Evolutionary conservation across 1,140 invertebrate genomes (phyloP).

Genomic region (Meloidogyne chitwoodi): DNA sequence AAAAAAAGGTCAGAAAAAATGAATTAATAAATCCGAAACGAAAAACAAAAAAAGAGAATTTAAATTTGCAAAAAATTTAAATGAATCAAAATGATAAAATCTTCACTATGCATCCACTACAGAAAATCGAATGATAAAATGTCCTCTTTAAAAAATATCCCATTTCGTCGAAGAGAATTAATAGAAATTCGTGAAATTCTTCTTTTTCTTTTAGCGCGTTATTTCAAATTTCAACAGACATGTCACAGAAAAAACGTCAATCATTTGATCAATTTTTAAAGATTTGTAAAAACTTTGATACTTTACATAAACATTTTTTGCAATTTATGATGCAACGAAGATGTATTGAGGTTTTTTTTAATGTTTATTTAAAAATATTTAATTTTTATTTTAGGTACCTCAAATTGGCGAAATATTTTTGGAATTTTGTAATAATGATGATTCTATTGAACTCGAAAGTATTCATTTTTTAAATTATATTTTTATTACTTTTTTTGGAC

Average conservation of each 20-base stretch:
- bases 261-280: neutral
- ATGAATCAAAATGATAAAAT: too few relatives aligned
- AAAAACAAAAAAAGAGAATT: too few relatives aligned
- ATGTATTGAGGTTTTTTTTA: slow-evolving; percentile 9
- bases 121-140: too few relatives aligned
- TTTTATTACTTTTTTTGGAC: too few relatives aligned
- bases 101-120: too few relatives aligned
- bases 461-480: neutral
- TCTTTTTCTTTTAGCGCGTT: neutral
- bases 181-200: too few relatives aligned
- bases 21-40: too few relatives aligned
- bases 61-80: too few relatives aligned
- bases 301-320: slow-evolving; percentile 3
- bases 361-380: neutral
- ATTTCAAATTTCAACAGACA: neutral
- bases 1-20: too few relatives aligned
- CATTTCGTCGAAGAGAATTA: too few relatives aligned
- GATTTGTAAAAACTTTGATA: neutral
- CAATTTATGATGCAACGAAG: slow-evolving; percentile 13
- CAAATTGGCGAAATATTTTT: slow-evolving; percentile 11
- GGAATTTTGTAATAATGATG: slow-evolving; percentile 10
- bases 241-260: neutral
- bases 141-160: too few relatives aligned
- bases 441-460: neutral
- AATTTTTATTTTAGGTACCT: slow-evolving; percentile 3